Evolutionary conservation across 2,113 vertebrate genomes (phyloP).

Genomic region (Mastomys natalensis): DNA sequence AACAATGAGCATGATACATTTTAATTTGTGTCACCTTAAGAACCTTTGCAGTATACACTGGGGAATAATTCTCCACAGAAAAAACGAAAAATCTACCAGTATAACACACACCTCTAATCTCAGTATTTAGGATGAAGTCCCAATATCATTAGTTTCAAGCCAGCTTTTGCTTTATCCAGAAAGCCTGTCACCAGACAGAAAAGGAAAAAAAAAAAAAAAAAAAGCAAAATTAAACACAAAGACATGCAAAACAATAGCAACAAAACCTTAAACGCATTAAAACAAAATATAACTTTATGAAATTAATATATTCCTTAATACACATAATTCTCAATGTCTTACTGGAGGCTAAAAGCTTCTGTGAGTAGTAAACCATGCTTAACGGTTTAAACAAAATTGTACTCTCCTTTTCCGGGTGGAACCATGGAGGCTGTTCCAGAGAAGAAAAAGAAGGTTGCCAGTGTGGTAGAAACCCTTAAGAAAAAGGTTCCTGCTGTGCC

Average conservation of each 20-base stretch:
- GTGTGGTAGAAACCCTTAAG: too few species aligned
- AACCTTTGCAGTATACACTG: background rate
- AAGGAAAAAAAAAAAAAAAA: background rate
- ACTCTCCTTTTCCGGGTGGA: too few species aligned
- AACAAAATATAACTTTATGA: background rate
- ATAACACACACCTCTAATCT: background rate
- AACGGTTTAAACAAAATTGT: constrained; percentile 3
- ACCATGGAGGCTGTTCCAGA: too few species aligned
- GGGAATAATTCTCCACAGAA: background rate
- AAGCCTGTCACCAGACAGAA: background rate
- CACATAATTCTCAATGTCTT: background rate
- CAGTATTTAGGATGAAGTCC: background rate
- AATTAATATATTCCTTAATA: background rate
- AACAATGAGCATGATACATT: background rate
- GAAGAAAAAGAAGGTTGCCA: too few species aligned
- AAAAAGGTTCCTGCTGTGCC: too few species aligned
- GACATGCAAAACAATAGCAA: background rate
- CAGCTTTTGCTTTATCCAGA: background rate
- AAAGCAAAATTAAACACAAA: background rate
- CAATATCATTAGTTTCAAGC: too few species aligned
- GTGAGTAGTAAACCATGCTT: background rate
- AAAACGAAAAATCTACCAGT: background rate
- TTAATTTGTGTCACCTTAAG: background rate
- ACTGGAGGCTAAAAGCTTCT: background rate
- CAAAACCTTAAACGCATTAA: background rate